Evolutionary conservation across 2,888 invertebrate species (phyloP).

Genomic region (Agapetus fuscipes): DNA sequence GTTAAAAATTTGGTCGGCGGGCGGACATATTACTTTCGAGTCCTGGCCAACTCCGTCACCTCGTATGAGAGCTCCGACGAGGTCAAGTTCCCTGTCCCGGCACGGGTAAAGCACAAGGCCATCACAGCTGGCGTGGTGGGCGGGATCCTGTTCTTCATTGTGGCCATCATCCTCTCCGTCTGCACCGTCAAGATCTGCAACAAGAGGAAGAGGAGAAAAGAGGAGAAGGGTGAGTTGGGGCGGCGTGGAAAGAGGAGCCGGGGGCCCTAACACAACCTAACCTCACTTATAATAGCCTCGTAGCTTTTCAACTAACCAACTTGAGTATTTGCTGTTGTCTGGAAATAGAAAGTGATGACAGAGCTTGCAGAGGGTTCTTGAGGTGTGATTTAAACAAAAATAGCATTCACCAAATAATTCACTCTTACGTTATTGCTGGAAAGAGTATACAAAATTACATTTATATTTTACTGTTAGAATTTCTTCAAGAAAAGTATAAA

Average conservation of each 20-base stretch:
- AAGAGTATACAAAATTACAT: too few relatives aligned
- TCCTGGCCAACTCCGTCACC: conserved; percentile 77
- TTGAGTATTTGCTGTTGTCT: conserved; percentile 2
- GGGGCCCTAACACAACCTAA: too few relatives aligned
- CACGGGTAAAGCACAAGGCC: conserved; percentile 88
- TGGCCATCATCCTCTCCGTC: conserved; percentile 93
- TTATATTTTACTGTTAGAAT: too few relatives aligned
- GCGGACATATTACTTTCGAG: conserved; percentile 85
- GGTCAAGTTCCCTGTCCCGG: conserved; percentile 82
- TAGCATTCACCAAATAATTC: too few relatives aligned
- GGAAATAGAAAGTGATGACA: too few relatives aligned
- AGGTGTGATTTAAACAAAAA: too few relatives aligned
- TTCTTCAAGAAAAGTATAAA: too few relatives aligned
- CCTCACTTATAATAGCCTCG: too few relatives aligned
- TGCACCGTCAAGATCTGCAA: conserved; percentile 98
- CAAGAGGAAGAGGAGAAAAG: conserved; percentile 92
- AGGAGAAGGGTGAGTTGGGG: conserved; percentile 94
- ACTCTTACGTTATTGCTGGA: too few relatives aligned
- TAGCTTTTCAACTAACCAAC: too few relatives aligned
- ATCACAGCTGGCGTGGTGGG: conserved; percentile 95
- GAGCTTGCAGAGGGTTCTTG: too few relatives aligned
- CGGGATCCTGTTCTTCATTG: conserved; percentile 94
- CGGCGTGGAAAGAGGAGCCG: too few relatives aligned
- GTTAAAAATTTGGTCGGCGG: conserved; percentile 89
- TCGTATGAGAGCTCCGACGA: conserved; percentile 82